Evolutionary conservation across 2,797 vertebrate genomes (phyloP), one percentile per base, ranked within the genome.

Genomic region (Notolepis coatsorum): DNA sequence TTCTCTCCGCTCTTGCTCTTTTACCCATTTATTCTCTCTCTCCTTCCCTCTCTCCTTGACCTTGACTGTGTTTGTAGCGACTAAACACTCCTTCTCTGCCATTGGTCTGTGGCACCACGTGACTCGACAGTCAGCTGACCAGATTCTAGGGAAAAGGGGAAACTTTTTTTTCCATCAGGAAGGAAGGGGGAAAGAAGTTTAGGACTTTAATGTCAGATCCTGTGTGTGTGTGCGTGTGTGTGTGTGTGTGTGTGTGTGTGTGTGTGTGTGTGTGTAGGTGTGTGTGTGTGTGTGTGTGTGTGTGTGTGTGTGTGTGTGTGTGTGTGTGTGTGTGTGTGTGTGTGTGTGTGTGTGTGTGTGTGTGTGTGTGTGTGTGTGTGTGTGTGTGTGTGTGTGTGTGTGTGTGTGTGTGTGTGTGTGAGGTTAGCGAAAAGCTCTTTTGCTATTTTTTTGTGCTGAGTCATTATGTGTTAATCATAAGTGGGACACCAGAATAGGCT

Each of bases 71-170:
- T 80, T 45, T 84, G 71, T 79, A 68, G 75, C 77, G 66, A 74
- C 73, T 79, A 79, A 75, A 71, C 68, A 84, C 69, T 61, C 63
- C 64, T 31, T 55, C 31, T 52, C 64, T 63, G 64, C 68, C 57
- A 85, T 84, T 86, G 86, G 85, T 47, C 79, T 30, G 61, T 23
- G 69, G 74, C 69, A 67, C 45, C 88, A 88, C 71, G 69, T 89
- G 84, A 81, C 69, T 41, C 30, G 12, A 48, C 60, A 56, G 76
- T 88, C 89, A 91, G 84, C 84, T 88, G 89, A 88, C 73, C 17
- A 55, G 53, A 65, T 76, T 90, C 74, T 81, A 65, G 84, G 81
- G 38, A 76, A 81, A 87, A 88, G 85, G 83, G 82, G 80, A 81
- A 89, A 88, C 79, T 57, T 30, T 81, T 65, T 85, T 81, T 85